Percentiles rank a stretch among this genome's conserved stretches.
Evolutionary conservation across 1,140 invertebrate genomes (phyloP).

Genomic region (Chrysomallon squamiferum): DNA sequence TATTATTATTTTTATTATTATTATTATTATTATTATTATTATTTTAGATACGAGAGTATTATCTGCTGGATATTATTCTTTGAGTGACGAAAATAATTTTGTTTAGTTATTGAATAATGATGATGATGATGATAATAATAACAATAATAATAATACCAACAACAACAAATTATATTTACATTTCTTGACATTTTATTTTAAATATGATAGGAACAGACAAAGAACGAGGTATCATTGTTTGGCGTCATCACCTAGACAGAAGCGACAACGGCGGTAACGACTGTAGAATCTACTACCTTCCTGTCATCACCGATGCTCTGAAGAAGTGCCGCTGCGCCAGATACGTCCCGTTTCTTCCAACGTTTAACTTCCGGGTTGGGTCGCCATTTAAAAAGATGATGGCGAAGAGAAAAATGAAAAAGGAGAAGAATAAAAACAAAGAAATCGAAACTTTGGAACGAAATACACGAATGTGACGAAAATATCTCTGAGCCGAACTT

Average conservation of each 20-base stretch:
- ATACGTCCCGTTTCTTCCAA: constrained; percentile 47
- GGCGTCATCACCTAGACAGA: constrained; percentile 27
- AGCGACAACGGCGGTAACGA: not conserved
- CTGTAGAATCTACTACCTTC: constrained; percentile 34
- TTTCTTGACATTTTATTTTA: too few species aligned
- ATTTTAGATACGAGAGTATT: too few species aligned
- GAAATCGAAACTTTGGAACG: too few species aligned
- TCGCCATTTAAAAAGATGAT: constrained; percentile 12
- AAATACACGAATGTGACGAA: too few species aligned
- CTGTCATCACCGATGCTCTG: constrained; percentile 33
- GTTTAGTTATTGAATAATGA: too few species aligned
- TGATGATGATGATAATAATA: too few species aligned
- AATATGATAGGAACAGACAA: constrained; percentile 38
- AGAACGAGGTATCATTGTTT: constrained; percentile 45
- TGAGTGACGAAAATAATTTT: too few species aligned
- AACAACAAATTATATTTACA: too few species aligned
- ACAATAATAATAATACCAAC: too few species aligned
- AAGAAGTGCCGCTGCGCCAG: constrained; percentile 18
- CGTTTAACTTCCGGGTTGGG: constrained; percentile 23
- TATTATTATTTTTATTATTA: not conserved
- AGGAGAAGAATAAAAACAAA: not conserved
- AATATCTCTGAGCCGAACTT: too few species aligned
- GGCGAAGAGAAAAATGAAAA: not conserved
- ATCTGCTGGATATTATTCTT: not conserved
- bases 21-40: too few species aligned